Evolutionary conservation across 2,888 invertebrate species (phyloP), one percentile per base, ranked within the genome.

Genomic region (Apodemia mormo): DNA sequence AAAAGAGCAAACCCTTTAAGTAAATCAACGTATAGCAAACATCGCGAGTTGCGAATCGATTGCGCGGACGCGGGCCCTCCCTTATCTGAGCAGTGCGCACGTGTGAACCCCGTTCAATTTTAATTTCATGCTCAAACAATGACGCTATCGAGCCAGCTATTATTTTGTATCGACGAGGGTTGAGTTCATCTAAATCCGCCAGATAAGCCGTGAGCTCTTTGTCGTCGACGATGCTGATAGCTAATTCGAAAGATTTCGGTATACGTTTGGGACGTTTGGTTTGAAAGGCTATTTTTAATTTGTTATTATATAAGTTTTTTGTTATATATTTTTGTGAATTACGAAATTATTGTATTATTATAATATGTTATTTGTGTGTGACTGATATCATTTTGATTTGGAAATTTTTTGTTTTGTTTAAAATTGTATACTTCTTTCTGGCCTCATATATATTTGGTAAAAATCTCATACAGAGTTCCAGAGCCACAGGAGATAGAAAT

Each of bases 121-220:
- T 93, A 93, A 93, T 93, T 93, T 93, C 92, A 93, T 93, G 92
- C 92, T 92, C 92, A 93, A 93, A 92, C 92, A 93, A 93, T 93
- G 92, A 87, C 89, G 92, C 85, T 90, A 92, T 92, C 91, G 90
- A 88, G 87, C 86, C 83, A 79, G 86, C 92, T 90, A 92, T 92
- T 92, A 92, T 92, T 91, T 90, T 90, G 89, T 89, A 92, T 87
- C 89, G 87, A 83, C 83, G 87, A 86, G 92, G 92, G 92, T 88
- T 86, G 86, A 86, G 88, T 89, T 90, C 91, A 92, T 92, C 92
- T 90, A 92, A 92, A 92, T 90, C 92, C 88, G 82, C 76, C 80
- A 84, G 92, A 92, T 92, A 92, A 92, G 92, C 88, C 80, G 80
- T 79, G 79, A 82, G 85, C 88, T 89, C 90, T 90, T 92, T 92